Conservation (phyloP, 1,140 invertebrate genomes). For the Anastatus disparis region DNA sequence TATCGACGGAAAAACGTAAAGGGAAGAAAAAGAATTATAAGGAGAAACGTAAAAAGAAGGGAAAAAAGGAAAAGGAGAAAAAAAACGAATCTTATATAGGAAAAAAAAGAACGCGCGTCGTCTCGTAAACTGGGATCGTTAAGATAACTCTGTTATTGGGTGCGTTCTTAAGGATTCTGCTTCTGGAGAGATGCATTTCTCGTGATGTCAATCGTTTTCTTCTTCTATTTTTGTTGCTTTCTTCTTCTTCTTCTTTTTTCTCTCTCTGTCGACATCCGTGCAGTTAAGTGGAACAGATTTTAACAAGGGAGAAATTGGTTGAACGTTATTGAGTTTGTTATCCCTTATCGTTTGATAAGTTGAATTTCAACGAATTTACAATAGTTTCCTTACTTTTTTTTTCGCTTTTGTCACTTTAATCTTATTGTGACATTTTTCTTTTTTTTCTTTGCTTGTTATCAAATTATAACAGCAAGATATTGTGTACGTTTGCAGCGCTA, state of each 20-base stretch:
- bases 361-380: too few species aligned
- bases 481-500: too few species aligned
- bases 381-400: too few species aligned
- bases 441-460: too few species aligned
- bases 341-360: too few species aligned
- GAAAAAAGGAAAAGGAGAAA: background rate
- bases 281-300: too few species aligned
- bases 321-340: too few species aligned
- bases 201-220: background rate
- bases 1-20: background rate
- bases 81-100: background rate
- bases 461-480: too few species aligned
- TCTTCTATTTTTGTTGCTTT: background rate
- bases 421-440: too few species aligned
- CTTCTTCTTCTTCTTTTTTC: background rate
- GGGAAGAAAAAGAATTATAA: background rate
- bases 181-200: background rate
- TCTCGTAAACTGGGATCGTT: background rate
- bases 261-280: background rate
- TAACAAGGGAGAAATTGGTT: too few species aligned
- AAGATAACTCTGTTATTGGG: conserved; percentile 1
- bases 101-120: background rate
- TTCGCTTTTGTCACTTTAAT: too few species aligned
- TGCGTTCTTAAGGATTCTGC: background rate
- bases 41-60: background rate